Conservation (phyloP, 1,140 invertebrate species). For the Capitella teleta region DNA sequence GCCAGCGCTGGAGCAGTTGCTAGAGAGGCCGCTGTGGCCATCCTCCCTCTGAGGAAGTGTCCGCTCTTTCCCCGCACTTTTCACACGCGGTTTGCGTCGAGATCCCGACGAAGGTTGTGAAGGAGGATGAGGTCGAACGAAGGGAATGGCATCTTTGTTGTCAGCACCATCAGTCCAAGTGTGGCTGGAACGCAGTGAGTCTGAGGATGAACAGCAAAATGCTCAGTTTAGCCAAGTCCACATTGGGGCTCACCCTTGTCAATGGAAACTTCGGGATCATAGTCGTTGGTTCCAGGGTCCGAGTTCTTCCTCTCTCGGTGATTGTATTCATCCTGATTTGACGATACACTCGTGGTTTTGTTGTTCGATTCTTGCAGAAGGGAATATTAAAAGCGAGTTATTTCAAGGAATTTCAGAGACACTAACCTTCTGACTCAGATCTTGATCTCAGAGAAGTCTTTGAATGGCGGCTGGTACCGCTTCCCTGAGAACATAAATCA, state of each 20-base stretch:
- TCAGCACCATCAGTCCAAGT: slow-evolving; percentile 5
- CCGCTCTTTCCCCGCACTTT: slow-evolving; percentile 7
- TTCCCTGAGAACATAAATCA: too few species aligned
- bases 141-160: slow-evolving; percentile 2
- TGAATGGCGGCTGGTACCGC: too few species aligned
- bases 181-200: slow-evolving; percentile 1
- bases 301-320: slow-evolving; percentile 1
- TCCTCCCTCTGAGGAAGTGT: not conserved
- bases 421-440: too few species aligned
- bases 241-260: not conserved
- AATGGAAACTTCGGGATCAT: not conserved
- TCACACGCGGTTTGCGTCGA: slow-evolving; percentile 3
- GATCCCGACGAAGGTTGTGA: not conserved
- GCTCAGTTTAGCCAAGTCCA: not conserved
- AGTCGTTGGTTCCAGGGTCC: not conserved
- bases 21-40: not conserved
- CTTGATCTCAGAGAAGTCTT: too few species aligned
- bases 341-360: too few species aligned
- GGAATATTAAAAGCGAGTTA: too few species aligned
- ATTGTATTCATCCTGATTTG: too few species aligned
- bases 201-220: slow-evolving; percentile 1
- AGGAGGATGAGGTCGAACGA: slow-evolving; percentile 4
- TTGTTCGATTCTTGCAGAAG: too few species aligned
- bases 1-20: not conserved
- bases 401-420: too few species aligned